Base-by-base conservation (phyloP, 2,888 invertebrate genomes). In the Micropterix aruncella region DNA sequence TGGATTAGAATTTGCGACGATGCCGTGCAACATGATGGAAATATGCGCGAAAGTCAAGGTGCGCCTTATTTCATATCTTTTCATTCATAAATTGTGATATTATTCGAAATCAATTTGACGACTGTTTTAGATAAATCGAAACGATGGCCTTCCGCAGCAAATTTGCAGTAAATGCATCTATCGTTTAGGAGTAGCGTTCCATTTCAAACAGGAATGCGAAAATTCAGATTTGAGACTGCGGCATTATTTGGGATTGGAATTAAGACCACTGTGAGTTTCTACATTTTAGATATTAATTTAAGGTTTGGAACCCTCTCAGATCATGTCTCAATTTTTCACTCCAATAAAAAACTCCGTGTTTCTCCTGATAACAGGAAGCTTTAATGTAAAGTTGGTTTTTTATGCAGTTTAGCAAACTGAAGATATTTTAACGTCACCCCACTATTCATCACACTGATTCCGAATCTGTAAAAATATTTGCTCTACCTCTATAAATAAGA, bases 161-260 rank as follows among this genome's bases (percentile, higher is more conserved):
- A 72, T 78, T 52, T 78, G 77, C 50, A 75, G 76, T 49, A 77
- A 76, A 52, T 78, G 77, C 52, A 66, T 76, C 4, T 77, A 77
- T 48, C 71, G 77, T 43, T 53, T 78, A 17, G 77, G 77, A 3
- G 70, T 76, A 18, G 75, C 77, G 1, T 77, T 76, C 54, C 76
- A 77, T 52, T 77, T 77, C 48, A 77, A 77, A 52, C 77, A 77
- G 51, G 74, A 77, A 16, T 75, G 74, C 54, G 76, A 76, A 55
- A 76, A 72, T 52, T 73, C 75, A 1, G 76, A 78, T 52, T 56
- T 74, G 44, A 61, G 77, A 39, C 53, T 77, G 39, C 60, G 77
- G 39, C 75, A 76, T 51, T 74, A 77, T 56, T 60, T 77, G 46
- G 77, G 77, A 7, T 53, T 77, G 19, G 57, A 56, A 40, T 52